Conservation (phyloP, 2,113 vertebrate species). For the Peromyscus leucopus region DNA sequence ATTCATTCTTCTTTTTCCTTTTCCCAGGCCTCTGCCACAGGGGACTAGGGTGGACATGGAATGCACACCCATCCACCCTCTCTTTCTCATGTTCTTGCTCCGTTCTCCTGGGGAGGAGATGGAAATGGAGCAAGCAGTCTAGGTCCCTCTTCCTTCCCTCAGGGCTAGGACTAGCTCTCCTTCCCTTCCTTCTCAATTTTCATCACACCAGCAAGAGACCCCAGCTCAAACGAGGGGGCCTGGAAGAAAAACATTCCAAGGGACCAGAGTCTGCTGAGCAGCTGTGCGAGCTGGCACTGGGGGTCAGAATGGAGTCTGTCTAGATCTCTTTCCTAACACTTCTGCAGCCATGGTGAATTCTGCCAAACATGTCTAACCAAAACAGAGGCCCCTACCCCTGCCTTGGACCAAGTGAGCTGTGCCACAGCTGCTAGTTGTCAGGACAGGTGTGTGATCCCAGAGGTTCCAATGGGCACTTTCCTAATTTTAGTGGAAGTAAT, state of each 20-base stretch:
- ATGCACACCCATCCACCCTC: too few relatives aligned
- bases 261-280: not conserved
- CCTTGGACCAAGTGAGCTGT: too few relatives aligned
- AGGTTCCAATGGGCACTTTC: not conserved
- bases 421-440: too few relatives aligned
- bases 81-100: not conserved
- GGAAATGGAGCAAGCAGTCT: not conserved
- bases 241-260: not conserved
- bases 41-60: not conserved
- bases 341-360: too few relatives aligned
- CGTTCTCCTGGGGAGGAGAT: not conserved
- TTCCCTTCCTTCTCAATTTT: not conserved
- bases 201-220: not conserved
- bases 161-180: not conserved
- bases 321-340: not conserved
- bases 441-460: too few relatives aligned
- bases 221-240: not conserved
- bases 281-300: not conserved
- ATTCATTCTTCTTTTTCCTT: not conserved
- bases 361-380: not conserved
- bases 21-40: not conserved
- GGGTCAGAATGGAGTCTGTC: not conserved
- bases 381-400: not conserved
- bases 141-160: too few relatives aligned
- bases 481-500: not conserved